Evolutionary conservation across 2,113 vertebrate genomes (phyloP).

Genomic region (Melierax canorus): DNA sequence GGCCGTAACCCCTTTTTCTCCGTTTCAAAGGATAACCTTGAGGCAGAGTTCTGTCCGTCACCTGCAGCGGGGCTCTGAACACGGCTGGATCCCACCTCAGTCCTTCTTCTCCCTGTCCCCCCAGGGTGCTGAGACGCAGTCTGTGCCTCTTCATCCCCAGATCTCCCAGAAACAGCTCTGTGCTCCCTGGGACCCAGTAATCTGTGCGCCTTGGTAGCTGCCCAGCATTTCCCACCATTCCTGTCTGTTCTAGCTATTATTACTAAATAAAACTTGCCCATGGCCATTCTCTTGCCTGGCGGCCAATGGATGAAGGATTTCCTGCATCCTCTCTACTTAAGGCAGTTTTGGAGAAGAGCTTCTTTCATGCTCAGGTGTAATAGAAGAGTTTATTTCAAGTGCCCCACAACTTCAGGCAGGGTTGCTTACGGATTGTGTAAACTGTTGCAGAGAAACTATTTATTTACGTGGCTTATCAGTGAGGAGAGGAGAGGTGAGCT

Average conservation of each 20-base stretch:
- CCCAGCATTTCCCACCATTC: not conserved
- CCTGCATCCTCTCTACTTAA: not conserved
- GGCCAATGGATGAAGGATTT: fast-evolving
- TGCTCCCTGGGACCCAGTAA: not conserved
- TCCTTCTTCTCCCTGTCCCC: not conserved
- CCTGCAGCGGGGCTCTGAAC: not conserved
- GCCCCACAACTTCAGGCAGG: not conserved
- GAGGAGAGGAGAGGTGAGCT: not conserved
- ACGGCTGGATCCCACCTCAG: not conserved
- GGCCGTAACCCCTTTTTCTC: not conserved
- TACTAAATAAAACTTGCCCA: not conserved
- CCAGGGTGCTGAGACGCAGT: not conserved
- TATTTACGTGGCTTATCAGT: not conserved
- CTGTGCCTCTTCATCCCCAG: not conserved
- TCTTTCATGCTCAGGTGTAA: not conserved
- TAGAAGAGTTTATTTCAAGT: not conserved
- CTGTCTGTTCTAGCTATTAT: not conserved
- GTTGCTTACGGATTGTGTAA: not conserved
- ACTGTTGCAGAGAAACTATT: not conserved
- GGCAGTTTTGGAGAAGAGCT: not conserved
- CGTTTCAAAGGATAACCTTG: not conserved
- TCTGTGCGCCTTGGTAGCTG: not conserved
- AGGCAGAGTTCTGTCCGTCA: not conserved
- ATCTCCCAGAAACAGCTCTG: not conserved
- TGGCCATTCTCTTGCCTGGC: not conserved